Conservation (phyloP, 1,140 invertebrate genomes). For the Cydia splendana region DNA sequence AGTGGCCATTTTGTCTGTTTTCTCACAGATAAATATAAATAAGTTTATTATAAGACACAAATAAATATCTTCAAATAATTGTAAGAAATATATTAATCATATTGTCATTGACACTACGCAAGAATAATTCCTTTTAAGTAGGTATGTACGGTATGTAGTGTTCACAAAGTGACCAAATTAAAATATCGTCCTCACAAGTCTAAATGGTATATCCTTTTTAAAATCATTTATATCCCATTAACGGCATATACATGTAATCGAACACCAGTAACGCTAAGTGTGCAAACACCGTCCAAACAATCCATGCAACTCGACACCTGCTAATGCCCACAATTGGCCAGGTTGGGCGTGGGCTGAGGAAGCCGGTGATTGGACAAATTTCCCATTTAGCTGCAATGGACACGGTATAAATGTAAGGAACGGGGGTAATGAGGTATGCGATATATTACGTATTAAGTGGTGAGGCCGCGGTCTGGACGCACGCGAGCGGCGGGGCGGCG, state of each 20-base stretch:
- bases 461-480: neutral
- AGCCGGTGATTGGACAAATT: conserved; percentile 20
- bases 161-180: too few species aligned
- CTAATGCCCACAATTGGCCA: conserved; percentile 16
- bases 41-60: too few species aligned
- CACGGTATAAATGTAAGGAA: neutral
- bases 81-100: too few species aligned
- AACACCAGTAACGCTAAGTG: neutral
- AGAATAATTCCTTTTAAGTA: too few species aligned
- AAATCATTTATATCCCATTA: neutral
- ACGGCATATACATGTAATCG: neutral
- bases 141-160: too few species aligned
- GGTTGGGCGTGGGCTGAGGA: conserved; percentile 14
- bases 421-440: conserved; percentile 10
- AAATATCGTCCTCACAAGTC: neutral
- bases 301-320: conserved; percentile 13
- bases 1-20: too few species aligned
- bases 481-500: too few species aligned
- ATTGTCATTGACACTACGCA: too few species aligned
- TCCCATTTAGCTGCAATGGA: conserved; percentile 25
- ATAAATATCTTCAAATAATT: too few species aligned
- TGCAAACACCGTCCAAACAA: neutral
- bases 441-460: neutral
- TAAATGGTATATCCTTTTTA: neutral
- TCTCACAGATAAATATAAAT: too few species aligned